Conservation (phyloP, 2,888 invertebrate genomes). For the Scrobipalpa costella region DNA sequence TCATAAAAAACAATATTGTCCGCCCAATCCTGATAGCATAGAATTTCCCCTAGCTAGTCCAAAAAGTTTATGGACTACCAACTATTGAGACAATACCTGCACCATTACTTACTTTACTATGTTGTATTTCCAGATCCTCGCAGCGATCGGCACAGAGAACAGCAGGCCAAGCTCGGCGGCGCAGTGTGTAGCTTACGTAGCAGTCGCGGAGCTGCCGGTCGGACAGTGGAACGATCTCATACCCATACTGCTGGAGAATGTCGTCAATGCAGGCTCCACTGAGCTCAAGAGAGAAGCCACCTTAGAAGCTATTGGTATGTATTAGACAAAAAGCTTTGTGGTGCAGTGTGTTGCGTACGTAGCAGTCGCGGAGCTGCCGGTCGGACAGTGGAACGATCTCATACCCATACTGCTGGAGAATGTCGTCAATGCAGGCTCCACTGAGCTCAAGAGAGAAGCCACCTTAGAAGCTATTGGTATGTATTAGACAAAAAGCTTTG, state of each 20-base stretch:
- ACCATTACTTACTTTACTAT: too few relatives aligned
- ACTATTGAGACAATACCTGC: too few relatives aligned
- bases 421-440: conserved; percentile 91
- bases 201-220: conserved; percentile 96
- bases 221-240: conserved; percentile 97
- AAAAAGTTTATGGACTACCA: too few relatives aligned
- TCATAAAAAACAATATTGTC: too few relatives aligned
- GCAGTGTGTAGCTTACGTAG: conserved; percentile 99
- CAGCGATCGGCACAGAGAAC: conserved; percentile 97
- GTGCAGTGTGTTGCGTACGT: not conserved
- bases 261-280: conserved; percentile 91
- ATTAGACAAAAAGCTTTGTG: not conserved
- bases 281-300: conserved; percentile 98
- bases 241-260: conserved; percentile 92
- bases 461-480: conserved; percentile 97
- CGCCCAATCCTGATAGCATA: too few relatives aligned
- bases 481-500: conserved; percentile 20
- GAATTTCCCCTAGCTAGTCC: too few relatives aligned
- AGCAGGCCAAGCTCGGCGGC: conserved; percentile 98
- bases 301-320: conserved; percentile 95
- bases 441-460: conserved; percentile 97
- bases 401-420: conserved; percentile 94
- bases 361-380: conserved; percentile 95
- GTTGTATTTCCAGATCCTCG: conserved; percentile 91
- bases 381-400: conserved; percentile 95